Conservation (phyloP, 1,140 invertebrate genomes). For the Halesus radiatus region DNA sequence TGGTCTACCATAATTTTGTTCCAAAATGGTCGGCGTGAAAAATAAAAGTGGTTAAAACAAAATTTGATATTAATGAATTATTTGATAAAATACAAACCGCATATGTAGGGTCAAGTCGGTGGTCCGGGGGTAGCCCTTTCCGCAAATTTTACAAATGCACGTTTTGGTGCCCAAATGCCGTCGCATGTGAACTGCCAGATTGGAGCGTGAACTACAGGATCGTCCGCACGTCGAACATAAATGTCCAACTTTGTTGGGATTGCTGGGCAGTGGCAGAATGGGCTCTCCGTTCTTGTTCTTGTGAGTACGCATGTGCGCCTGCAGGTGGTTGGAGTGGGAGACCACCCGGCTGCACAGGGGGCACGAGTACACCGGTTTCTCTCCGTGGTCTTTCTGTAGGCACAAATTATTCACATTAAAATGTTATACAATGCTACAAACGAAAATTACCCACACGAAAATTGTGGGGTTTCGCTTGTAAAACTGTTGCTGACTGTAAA, state of each 20-base stretch:
- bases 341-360: constrained; percentile 51
- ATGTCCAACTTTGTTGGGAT: constrained; percentile 57
- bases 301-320: constrained; percentile 52
- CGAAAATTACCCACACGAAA: too few species aligned
- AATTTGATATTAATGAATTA: too few species aligned
- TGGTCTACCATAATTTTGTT: too few species aligned
- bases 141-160: constrained; percentile 74
- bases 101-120: constrained; percentile 68
- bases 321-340: constrained; percentile 51
- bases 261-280: constrained; percentile 19
- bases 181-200: constrained; percentile 70
- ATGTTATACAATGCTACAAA: too few species aligned
- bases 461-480: too few species aligned
- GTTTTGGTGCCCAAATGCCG: constrained; percentile 74
- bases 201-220: constrained; percentile 56
- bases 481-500: too few species aligned
- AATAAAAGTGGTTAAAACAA: too few species aligned
- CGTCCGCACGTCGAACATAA: constrained; percentile 62
- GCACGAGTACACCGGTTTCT: constrained; percentile 44
- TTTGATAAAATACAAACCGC: constrained; percentile 58
- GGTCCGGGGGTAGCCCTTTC: constrained; percentile 76
- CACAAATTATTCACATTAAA: too few species aligned
- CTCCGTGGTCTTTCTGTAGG: constrained; percentile 6
- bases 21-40: too few species aligned
- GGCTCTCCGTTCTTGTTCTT: constrained; percentile 51